Evolutionary conservation across 1,140 invertebrate genomes (phyloP).

Genomic region (Zaprionus africanus): DNA sequence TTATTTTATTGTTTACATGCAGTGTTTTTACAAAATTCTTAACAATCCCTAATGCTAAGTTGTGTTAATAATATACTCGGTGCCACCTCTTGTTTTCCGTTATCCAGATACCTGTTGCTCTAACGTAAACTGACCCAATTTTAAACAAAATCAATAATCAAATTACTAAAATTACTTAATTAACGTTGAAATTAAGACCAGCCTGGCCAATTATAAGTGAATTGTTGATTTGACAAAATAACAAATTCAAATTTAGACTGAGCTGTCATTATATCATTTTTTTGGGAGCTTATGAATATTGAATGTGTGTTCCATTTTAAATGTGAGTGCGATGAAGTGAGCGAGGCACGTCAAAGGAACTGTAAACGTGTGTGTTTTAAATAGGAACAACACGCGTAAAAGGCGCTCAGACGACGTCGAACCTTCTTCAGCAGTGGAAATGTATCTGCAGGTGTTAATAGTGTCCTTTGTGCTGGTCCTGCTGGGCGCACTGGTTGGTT

Average conservation of each 20-base stretch:
- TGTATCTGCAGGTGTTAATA: constrained; percentile 45
- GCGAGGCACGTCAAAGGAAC: constrained; percentile 22
- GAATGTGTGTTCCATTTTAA: constrained; percentile 26
- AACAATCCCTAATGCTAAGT: too few relatives aligned
- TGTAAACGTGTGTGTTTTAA: constrained; percentile 18
- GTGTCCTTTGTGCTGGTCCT: constrained; percentile 43
- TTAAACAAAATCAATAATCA: constrained; percentile 4
- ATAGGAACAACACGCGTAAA: neutral
- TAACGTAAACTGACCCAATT: neutral
- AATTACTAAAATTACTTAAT: constrained; percentile 34
- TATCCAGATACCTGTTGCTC: too few relatives aligned
- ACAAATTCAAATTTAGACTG: constrained; percentile 6
- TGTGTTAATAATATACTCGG: too few relatives aligned
- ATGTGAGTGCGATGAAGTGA: constrained; percentile 22
- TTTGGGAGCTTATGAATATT: constrained; percentile 32
- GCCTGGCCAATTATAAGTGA: constrained; percentile 12
- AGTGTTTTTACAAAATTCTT: too few relatives aligned
- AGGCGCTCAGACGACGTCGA: constrained; percentile 1
- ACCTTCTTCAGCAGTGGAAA: constrained; percentile 1
- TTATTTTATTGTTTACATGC: too few relatives aligned
- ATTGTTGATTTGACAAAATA: neutral
- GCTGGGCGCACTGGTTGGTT: constrained; percentile 43
- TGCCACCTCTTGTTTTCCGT: too few relatives aligned
- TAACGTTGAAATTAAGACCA: neutral
- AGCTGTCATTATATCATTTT: neutral